phyloP scores from a whole-genome alignment of 2,888 invertebrate genomes.

The Drosophila mimica region DNA sequence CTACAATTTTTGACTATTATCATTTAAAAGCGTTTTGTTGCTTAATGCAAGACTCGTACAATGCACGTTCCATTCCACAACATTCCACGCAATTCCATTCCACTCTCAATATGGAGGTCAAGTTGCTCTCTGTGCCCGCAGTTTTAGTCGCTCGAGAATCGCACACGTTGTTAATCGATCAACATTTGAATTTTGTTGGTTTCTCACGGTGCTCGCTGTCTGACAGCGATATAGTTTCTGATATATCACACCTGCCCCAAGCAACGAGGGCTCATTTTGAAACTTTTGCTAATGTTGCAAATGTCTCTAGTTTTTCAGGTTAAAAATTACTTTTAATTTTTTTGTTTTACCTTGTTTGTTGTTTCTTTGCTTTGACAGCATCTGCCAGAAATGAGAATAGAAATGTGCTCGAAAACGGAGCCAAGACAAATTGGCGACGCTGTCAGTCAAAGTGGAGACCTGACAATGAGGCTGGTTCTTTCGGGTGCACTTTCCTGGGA shows the following conservation, averaged over 20 bases:
- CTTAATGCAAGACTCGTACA: constrained; percentile 12
- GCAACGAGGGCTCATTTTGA: constrained; percentile 21
- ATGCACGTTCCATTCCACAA: constrained; percentile 17
- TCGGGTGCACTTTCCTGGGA: constrained; percentile 15
- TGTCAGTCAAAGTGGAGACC: constrained; percentile 44
- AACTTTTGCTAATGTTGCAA: constrained; percentile 42
- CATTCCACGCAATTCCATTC: neutral
- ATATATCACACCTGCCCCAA: constrained; percentile 56
- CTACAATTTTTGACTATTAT: constrained; percentile 25
- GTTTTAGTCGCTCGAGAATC: constrained; percentile 38
- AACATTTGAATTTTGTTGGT: constrained; percentile 21
- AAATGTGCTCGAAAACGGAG: constrained; percentile 52
- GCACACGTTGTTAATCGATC: constrained; percentile 53
- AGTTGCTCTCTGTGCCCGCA: constrained; percentile 3
- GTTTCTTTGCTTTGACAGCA: constrained; percentile 33
- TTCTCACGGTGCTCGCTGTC: constrained; percentile 31
- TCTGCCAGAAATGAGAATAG: constrained; percentile 39
- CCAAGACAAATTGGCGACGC: constrained; percentile 66
- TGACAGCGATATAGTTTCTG: constrained; percentile 18
- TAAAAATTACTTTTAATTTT: constrained; percentile 33
- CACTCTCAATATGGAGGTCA: constrained; percentile 32
- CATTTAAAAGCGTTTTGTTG: constrained; percentile 41
- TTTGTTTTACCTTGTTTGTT: constrained; percentile 15
- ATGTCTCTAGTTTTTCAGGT: constrained; percentile 55
- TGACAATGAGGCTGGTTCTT: neutral